These are phyloP conservation scores for Leistus spinibarbis DNA, from an alignment of 2,888 invertebrate species.

Conservation along the genomic window DNA sequence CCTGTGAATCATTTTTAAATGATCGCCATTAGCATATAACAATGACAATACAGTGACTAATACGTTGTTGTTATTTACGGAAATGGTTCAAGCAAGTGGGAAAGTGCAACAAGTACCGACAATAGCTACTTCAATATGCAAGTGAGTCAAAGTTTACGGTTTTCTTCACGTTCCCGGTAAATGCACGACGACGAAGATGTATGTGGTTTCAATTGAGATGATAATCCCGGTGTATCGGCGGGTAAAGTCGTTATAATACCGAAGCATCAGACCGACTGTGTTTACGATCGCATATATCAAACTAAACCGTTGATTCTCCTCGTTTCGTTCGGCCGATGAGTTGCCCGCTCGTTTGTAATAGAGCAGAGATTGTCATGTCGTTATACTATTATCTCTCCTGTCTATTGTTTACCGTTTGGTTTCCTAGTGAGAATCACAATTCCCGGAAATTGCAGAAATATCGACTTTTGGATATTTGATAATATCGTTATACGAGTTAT, in stretches of 20 bases:
- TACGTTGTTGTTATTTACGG: not conserved
- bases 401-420: slow-evolving; percentile 22
- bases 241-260: not conserved
- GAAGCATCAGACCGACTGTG: not conserved
- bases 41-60: not conserved
- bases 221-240: not conserved
- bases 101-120: not conserved
- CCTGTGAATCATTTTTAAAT: not conserved
- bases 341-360: not conserved
- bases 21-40: not conserved
- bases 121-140: not conserved
- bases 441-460: slow-evolving; percentile 6
- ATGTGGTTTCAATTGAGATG: not conserved
- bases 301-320: not conserved
- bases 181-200: not conserved
- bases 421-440: not conserved
- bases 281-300: slow-evolving; percentile 25
- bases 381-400: slow-evolving; percentile 23
- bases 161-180: not conserved
- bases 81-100: not conserved
- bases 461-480: not conserved
- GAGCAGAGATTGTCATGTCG: slow-evolving; percentile 3
- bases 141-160: not conserved
- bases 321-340: not conserved
- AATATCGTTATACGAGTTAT: not conserved